These are phyloP conservation scores for Odontocolon sp. DNA, from an alignment of 2,888 invertebrate species.

Conservation along the genomic window DNA sequence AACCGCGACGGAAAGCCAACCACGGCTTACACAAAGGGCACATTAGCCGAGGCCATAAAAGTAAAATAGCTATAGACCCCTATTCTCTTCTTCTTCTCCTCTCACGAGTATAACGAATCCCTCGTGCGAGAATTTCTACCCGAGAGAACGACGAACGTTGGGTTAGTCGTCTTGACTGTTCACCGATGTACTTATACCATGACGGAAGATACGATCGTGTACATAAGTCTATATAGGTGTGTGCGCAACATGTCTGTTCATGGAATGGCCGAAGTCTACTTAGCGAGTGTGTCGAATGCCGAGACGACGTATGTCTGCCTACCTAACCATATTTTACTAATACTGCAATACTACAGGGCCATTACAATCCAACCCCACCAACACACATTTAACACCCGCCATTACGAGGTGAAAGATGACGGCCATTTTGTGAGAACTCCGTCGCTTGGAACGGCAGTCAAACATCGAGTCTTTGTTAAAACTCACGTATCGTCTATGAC, in stretches of 20 bases:
- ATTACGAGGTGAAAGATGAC: conserved; percentile 59
- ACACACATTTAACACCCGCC: conserved; percentile 41
- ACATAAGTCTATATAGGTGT: conserved; percentile 10
- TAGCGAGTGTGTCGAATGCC: conserved; percentile 61
- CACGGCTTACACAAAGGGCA: conserved; percentile 74
- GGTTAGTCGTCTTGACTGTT: conserved; percentile 46
- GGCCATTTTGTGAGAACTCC: conserved; percentile 59
- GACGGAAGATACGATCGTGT: not conserved
- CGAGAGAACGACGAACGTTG: conserved; percentile 53
- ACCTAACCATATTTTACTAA: not conserved
- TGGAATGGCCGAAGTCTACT: conserved; percentile 49
- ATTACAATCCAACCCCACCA: conserved; percentile 1
- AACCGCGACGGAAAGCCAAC: conserved; percentile 71
- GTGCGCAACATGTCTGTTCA: conserved; percentile 3
- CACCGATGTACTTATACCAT: not conserved
- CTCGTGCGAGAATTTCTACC: conserved; percentile 58
- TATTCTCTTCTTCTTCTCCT: conserved; percentile 47
- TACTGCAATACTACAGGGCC: not conserved
- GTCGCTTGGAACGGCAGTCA: conserved; percentile 54
- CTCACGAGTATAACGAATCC: conserved; percentile 55
- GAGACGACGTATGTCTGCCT: conserved; percentile 36
- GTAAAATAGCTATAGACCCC: conserved; percentile 70
- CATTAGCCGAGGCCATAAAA: conserved; percentile 76
- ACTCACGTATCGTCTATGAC: conserved; percentile 4
- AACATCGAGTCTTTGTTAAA: conserved; percentile 5